Evolutionary conservation across 2,797 vertebrate species (phyloP).

Genomic region (Malacoctenus gilli): DNA sequence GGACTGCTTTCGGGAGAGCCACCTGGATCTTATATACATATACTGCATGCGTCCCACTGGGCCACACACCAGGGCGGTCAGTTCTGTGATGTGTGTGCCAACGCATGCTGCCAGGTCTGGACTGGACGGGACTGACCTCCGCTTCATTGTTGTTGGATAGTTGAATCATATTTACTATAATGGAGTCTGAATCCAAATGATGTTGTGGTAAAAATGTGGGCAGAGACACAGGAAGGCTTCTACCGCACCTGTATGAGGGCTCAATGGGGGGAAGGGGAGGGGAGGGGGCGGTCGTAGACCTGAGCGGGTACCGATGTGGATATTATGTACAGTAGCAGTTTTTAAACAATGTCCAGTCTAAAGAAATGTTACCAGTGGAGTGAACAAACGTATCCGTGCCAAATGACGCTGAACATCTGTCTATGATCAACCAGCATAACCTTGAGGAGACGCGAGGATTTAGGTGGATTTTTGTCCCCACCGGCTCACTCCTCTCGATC

Average conservation of each 20-base stretch:
- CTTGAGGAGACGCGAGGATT: slow-evolving; percentile 35
- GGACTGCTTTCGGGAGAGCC: slow-evolving; percentile 28
- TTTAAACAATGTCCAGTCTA: slow-evolving; percentile 55
- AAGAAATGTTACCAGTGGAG: slow-evolving; percentile 46
- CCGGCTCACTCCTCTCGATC: slow-evolving; percentile 8
- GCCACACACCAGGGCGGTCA: slow-evolving; percentile 48
- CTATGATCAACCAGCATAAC: slow-evolving; percentile 64
- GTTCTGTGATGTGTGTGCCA: slow-evolving; percentile 34
- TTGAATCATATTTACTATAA: too few species aligned
- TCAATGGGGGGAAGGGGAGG: too few species aligned
- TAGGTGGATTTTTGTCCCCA: slow-evolving; percentile 20
- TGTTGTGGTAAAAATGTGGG: slow-evolving; percentile 32
- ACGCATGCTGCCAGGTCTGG: slow-evolving; percentile 59
- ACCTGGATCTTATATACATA: slow-evolving; percentile 44
- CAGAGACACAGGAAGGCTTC: slow-evolving; percentile 5
- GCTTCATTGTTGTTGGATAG: slow-evolving; percentile 37
- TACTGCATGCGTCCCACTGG: slow-evolving; percentile 72
- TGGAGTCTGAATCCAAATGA: slow-evolving; percentile 31
- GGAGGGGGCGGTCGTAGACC: slow-evolving; percentile 26
- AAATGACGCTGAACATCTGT: slow-evolving; percentile 63
- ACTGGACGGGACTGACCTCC: slow-evolving; percentile 22
- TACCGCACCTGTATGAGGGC: slow-evolving; percentile 16
- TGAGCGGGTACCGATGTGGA: slow-evolving; percentile 54
- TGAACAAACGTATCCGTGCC: slow-evolving; percentile 73
- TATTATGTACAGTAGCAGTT: slow-evolving; percentile 65